Conservation (phyloP, 1,140 invertebrate species). For the honey bee (Apis mellifera) region DNA sequence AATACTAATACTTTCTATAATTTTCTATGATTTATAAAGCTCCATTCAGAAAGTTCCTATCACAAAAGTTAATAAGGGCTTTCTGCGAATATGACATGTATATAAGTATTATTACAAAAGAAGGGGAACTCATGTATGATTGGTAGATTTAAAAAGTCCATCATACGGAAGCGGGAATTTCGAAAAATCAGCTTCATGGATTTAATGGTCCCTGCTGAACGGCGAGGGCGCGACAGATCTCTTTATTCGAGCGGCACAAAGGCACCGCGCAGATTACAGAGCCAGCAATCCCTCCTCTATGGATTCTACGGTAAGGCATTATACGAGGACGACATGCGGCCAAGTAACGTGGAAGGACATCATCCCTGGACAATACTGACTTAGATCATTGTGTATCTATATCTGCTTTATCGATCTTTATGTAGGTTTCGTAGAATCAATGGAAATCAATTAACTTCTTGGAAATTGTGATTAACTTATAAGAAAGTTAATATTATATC, state of each 20-base stretch:
- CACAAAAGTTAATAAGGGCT: neutral
- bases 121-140: conserved; percentile 35
- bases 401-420: conserved; percentile 13
- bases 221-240: conserved; percentile 72
- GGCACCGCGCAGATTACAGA: conserved; percentile 79
- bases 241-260: conserved; percentile 77
- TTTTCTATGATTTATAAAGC: too few species aligned
- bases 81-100: neutral
- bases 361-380: conserved; percentile 77
- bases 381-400: conserved; percentile 61
- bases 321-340: conserved; percentile 68
- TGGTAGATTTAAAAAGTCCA: conserved; percentile 22
- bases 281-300: conserved; percentile 75
- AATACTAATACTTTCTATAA: too few species aligned
- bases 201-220: conserved; percentile 72
- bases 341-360: conserved; percentile 74
- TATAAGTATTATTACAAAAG: conserved; percentile 18
- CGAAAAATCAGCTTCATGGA: conserved; percentile 64
- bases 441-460: conserved; percentile 7
- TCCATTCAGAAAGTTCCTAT: neutral
- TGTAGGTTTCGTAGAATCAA: neutral
- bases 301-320: conserved; percentile 72
- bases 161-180: conserved; percentile 48
- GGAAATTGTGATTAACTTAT: neutral
- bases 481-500: neutral